Evolutionary conservation across 2,113 vertebrate genomes (phyloP).

Genomic region (Aspiorhynchus laticeps): DNA sequence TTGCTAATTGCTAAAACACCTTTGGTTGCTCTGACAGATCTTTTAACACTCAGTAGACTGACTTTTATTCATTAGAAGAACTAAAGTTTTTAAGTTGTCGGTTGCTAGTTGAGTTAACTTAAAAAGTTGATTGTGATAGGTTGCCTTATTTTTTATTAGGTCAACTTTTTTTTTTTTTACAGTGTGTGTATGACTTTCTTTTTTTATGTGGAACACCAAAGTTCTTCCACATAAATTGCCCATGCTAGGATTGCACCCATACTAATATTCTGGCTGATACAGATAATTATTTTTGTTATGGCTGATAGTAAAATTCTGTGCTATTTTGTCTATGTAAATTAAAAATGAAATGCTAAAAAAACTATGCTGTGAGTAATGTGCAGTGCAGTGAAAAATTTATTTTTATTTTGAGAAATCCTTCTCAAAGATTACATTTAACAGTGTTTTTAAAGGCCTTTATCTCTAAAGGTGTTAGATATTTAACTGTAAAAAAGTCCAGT

Average conservation of each 20-base stretch:
- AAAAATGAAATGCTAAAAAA: neutral
- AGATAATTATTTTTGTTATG: neutral
- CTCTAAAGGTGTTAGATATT: neutral
- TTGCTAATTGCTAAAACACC: too few relatives aligned
- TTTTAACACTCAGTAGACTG: too few relatives aligned
- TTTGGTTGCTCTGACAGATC: too few relatives aligned
- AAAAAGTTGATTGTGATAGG: too few relatives aligned
- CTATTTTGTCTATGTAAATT: neutral
- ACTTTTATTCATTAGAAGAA: too few relatives aligned
- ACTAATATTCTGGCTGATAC: neutral
- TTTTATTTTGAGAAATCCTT: neutral
- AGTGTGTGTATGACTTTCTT: slow-evolving; percentile 36
- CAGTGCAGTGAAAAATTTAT: neutral
- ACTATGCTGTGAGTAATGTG: too few relatives aligned
- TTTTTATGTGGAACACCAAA: neutral
- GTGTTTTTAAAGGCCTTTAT: neutral
- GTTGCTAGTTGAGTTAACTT: too few relatives aligned
- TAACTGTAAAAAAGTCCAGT: neutral
- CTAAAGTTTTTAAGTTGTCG: too few relatives aligned
- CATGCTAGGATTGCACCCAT: neutral
- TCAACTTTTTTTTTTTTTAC: too few relatives aligned
- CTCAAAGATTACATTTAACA: neutral
- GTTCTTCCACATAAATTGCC: neutral
- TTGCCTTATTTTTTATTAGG: too few relatives aligned
- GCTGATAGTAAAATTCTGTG: neutral